Conservation (phyloP, 2,113 vertebrate species). For the Prionailurus bengalensis region DNA sequence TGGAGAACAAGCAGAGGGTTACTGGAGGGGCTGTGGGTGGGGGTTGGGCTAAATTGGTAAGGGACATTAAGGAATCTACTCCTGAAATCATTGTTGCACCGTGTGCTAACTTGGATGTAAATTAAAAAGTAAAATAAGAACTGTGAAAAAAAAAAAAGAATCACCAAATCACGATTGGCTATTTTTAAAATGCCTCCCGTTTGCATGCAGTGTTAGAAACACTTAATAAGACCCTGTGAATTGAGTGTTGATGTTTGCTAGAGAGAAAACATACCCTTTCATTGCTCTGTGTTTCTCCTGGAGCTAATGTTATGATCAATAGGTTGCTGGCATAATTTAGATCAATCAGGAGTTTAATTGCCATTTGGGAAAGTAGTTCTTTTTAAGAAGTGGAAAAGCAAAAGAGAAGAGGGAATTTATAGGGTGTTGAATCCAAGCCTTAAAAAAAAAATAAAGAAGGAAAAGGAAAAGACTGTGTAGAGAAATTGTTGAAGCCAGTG, state of each 20-base stretch:
- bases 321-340: conserved; percentile 68
- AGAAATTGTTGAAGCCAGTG: background rate
- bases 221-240: conserved; percentile 63
- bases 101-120: no score
- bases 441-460: background rate
- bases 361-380: conserved; percentile 60
- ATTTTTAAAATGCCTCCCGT: conserved; percentile 67
- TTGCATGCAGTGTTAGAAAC: conserved; percentile 35
- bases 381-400: conserved; percentile 53
- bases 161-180: conserved; percentile 56
- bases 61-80: no score
- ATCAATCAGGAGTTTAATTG: conserved; percentile 64
- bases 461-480: background rate
- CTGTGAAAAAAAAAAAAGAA: background rate
- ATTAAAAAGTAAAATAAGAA: no score
- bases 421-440: background rate
- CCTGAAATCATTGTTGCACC: no score
- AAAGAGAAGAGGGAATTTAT: background rate
- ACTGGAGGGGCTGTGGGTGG: no score
- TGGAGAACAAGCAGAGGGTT: no score
- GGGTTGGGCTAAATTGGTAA: no score
- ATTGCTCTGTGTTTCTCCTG: conserved; percentile 53
- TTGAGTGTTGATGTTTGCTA: conserved; percentile 43
- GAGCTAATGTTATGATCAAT: conserved; percentile 76
- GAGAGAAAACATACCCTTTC: conserved; percentile 39